Base-by-base conservation (phyloP, 37 sponge, comb jelly and placozoan genomes). In the Ephydatia muelleri region DNA sequence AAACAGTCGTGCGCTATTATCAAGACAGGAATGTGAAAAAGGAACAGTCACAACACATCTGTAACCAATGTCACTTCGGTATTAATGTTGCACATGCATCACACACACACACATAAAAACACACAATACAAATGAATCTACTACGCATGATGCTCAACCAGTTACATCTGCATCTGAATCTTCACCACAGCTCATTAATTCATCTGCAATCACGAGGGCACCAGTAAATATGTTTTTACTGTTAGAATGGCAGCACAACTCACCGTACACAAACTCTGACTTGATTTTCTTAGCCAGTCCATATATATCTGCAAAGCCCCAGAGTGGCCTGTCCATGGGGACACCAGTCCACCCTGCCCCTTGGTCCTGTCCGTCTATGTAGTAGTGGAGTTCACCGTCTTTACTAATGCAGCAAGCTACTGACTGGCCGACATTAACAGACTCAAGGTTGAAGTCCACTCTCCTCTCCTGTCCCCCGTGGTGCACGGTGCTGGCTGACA, bases 241-340 rank as follows among this genome's bases (percentile, higher is more conserved):
- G 38, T 38, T 14, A n/a, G 8, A 35, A 25, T 8, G 35, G 34
- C 25, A n/a, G 38, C 38, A 2, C 38, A 26, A 71, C 94, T 90
- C 69, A 94, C 94, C 94, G 88, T 77, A 95, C 73, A 87, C 80
- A 78, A 91, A 90, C 72, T 90, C 91, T 84, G 91, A 90, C 43
- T 87, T 95, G 29, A 95, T 93, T 85, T 95, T 93, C 66, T 91
- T 90, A 48, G 91, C 90, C 23, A 90, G 88, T 14, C 96, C 96
- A 65, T 95, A 95, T 31, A 95, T 87, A 65, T 95, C 96, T 39
- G 93, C 96, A 80, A 95, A 90, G 16, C 94, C 91, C 91, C 91
- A 95, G 49, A 95, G 37, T 1, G 91, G 88, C 68, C 73, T 77
- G 65, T 92, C 93, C 16, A 85, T 86, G 73, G 96, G 93, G 13